These are phyloP conservation scores for Noctuana brunneofusca DNA, from an alignment of 2,888 invertebrate genomes.

Conservation along the genomic window DNA sequence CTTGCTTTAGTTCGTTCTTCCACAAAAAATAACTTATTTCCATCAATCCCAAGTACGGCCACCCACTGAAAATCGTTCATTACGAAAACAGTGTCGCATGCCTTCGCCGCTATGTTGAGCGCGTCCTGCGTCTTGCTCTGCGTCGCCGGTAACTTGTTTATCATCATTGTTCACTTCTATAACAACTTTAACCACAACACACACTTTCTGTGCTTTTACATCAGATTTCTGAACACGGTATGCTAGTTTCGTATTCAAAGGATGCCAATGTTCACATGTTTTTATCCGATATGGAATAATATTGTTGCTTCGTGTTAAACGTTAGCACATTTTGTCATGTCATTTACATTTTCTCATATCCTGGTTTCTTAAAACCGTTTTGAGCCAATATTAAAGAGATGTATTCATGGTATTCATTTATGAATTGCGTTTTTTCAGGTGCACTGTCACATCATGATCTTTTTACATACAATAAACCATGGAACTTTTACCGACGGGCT, in stretches of 20 bases:
- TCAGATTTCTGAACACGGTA: too few species aligned
- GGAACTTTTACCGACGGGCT: constrained; percentile 9
- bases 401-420: not conserved
- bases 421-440: not conserved
- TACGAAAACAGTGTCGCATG: constrained; percentile 17
- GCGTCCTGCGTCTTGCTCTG: constrained; percentile 36
- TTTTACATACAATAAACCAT: constrained; percentile 17
- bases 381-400: too few species aligned
- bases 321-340: too few species aligned
- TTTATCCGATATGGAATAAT: too few species aligned
- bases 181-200: not conserved
- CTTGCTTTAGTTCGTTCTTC: not conserved
- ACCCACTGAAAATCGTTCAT: not conserved
- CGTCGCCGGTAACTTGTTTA: constrained; percentile 34
- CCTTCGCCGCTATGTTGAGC: constrained; percentile 39
- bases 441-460: constrained; percentile 14
- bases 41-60: constrained; percentile 37
- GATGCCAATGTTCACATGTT: too few species aligned
- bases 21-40: not conserved
- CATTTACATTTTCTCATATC: too few species aligned
- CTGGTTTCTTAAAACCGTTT: too few species aligned
- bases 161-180: constrained; percentile 14
- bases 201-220: not conserved
- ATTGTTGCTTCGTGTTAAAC: too few species aligned
- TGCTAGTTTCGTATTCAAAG: too few species aligned